Evolutionary conservation across 1,140 invertebrate genomes (phyloP).

Genomic region (Drosophila hydei): DNA sequence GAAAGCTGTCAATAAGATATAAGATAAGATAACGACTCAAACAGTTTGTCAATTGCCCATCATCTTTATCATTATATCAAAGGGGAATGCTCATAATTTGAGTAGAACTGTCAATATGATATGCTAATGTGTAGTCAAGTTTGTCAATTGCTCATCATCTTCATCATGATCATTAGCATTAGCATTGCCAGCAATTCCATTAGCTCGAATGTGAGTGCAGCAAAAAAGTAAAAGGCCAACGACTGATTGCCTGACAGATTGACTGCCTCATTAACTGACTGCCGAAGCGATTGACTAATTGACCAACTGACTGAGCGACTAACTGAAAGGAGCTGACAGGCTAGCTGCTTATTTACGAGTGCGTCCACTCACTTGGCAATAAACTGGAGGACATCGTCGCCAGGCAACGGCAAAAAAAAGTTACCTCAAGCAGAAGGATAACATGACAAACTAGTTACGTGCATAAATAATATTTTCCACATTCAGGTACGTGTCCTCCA

Average conservation of each 20-base stretch:
- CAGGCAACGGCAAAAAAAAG: constrained; percentile 21
- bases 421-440: constrained; percentile 60
- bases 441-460: constrained; percentile 79
- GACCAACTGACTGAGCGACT: neutral
- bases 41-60: constrained; percentile 13
- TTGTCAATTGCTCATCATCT: constrained; percentile 16
- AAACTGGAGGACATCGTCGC: constrained; percentile 39
- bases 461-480: constrained; percentile 74
- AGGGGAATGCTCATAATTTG: no score
- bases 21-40: constrained; percentile 17
- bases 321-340: neutral
- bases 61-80: neutral
- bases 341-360: constrained; percentile 20
- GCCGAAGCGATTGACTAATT: neutral
- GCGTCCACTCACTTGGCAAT: constrained; percentile 33
- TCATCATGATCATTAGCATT: neutral
- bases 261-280: neutral
- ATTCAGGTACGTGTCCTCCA: constrained; percentile 27
- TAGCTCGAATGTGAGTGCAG: neutral
- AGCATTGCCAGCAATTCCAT: neutral
- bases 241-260: neutral
- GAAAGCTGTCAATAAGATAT: constrained; percentile 34
- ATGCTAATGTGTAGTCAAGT: constrained; percentile 25
- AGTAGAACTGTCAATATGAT: constrained; percentile 16
- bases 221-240: constrained; percentile 6